Conservation (phyloP, 2,113 vertebrate species). For the Amia ocellicauda region DNA sequence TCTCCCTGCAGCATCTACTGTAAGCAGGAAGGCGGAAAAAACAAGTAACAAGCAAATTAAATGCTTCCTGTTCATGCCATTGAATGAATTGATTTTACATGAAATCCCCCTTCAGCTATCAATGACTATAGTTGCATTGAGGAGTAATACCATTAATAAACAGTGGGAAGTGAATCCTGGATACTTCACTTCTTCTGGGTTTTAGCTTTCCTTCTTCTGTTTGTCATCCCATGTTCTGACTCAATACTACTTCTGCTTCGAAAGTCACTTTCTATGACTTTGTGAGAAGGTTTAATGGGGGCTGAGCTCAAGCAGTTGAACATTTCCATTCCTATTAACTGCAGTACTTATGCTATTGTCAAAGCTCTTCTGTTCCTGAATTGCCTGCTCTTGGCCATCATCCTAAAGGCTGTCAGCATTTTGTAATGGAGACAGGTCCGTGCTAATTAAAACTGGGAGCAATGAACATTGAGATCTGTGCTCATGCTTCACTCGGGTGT, state of each 20-base stretch:
- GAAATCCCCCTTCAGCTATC: constrained; percentile 36
- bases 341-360: constrained; percentile 29
- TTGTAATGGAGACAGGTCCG: constrained; percentile 16
- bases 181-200: no score
- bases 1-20: no score
- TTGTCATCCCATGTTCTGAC: no score
- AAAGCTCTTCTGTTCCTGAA: constrained; percentile 31
- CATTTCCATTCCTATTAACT: constrained; percentile 29
- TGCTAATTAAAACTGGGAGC: constrained; percentile 25
- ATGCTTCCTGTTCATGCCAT: neutral
- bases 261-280: no score
- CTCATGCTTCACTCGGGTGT: no score
- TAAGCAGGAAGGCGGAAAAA: neutral
- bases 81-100: constrained; percentile 31
- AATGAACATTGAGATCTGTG: neutral
- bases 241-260: no score
- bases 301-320: constrained; percentile 20
- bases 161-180: no score
- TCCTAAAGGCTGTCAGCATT: constrained; percentile 13
- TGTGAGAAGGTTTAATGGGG: no score
- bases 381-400: constrained; percentile 23
- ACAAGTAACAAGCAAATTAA: constrained; percentile 15
- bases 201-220: no score
- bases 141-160: no score
- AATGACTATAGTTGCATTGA: constrained; percentile 36